Percentiles rank a stretch among this genome's conserved stretches.
Conservation (phyloP, 2,797 vertebrate genomes). For the Pachyuromys duprasi region DNA sequence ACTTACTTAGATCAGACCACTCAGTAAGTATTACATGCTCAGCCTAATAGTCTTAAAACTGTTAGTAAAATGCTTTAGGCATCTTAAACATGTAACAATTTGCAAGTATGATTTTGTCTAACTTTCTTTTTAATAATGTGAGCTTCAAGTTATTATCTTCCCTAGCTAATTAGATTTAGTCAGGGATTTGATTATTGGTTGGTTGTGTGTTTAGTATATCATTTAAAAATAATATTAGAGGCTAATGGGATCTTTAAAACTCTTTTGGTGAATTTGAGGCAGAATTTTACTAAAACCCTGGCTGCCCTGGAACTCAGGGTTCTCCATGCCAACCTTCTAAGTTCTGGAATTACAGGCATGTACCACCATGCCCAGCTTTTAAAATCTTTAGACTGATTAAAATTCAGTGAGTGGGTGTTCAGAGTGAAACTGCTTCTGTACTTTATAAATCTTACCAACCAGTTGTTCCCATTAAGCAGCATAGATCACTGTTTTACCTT, state of each 20-base stretch:
- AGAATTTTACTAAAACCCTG: not conserved
- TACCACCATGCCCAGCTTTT: not conserved
- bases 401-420: conserved; percentile 67
- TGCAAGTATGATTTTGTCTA: conserved; percentile 59
- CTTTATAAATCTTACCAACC: conserved; percentile 58
- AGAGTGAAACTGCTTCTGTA: conserved; percentile 64
- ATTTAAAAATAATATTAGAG: conserved; percentile 64
- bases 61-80: conserved; percentile 40
- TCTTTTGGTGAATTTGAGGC: not conserved
- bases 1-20: conserved; percentile 99
- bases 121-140: conserved; percentile 51
- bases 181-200: conserved; percentile 72
- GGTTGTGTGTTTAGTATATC: conserved; percentile 30
- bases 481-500: conserved; percentile 61
- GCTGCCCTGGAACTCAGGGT: not conserved
- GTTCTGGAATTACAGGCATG: not conserved
- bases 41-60: conserved; percentile 62
- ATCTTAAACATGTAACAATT: conserved; percentile 59
- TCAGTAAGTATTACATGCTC: conserved; percentile 92
- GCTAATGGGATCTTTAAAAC: conserved; percentile 57
- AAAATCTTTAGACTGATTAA: conserved; percentile 58
- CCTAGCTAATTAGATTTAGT: conserved; percentile 64
- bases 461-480: conserved; percentile 15
- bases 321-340: not conserved
- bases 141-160: conserved; percentile 51